Percentiles rank a stretch among this genome's conserved stretches.
Evolutionary conservation across 1,140 invertebrate genomes (phyloP).

Genomic region (Ooceraea biroi): DNA sequence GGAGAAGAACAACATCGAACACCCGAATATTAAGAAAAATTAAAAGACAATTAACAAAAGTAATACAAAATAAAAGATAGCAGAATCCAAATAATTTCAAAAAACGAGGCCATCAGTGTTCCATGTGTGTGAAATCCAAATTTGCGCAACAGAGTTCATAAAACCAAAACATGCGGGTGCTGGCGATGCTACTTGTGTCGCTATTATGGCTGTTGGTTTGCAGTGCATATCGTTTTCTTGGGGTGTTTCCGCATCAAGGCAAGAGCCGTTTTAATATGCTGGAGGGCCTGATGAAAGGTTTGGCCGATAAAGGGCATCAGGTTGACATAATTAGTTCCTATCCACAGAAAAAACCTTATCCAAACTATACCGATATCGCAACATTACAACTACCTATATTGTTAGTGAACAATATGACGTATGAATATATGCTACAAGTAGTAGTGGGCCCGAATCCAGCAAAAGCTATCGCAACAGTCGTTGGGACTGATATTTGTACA

Average conservation of each 20-base stretch:
- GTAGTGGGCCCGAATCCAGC: fast-evolving
- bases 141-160: no score
- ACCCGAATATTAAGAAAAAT: neutral
- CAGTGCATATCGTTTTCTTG: no score
- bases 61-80: neutral
- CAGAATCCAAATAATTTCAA: neutral
- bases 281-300: slow-evolving; percentile 85
- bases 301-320: no score
- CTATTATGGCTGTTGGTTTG: no score
- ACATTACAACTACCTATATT: neutral
- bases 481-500: slow-evolving; percentile 67
- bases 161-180: no score
- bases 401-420: slow-evolving; percentile 76
- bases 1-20: neutral
- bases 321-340: slow-evolving; percentile 87
- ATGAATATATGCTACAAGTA: neutral
- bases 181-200: no score
- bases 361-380: slow-evolving; percentile 86
- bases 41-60: neutral
- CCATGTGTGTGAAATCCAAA: neutral
- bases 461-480: neutral
- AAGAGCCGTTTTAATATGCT: slow-evolving; percentile 88
- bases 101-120: neutral
- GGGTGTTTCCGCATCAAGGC: slow-evolving; percentile 85
- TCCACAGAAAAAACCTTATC: slow-evolving; percentile 82